phyloP scores from a whole-genome alignment of 2,113 vertebrate species.

The Danionella cerebrum region DNA sequence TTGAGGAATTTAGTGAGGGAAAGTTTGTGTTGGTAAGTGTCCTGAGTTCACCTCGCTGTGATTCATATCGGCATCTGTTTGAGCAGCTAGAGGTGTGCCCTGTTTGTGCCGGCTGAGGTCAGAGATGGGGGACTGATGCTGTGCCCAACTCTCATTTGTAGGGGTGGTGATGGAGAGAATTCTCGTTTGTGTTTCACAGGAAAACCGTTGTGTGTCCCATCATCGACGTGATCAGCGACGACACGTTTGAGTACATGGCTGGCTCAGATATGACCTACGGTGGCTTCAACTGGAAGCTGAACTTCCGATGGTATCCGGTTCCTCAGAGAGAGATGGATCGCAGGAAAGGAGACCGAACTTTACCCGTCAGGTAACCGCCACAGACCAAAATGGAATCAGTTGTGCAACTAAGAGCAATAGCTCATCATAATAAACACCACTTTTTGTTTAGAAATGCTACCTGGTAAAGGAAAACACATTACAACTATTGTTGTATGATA shows the following conservation, averaged over 20 bases:
- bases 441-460: too few relatives aligned
- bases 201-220: constrained; percentile 95
- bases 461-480: too few relatives aligned
- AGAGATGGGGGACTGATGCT: not conserved
- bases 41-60: constrained; percentile 21
- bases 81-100: constrained; percentile 6
- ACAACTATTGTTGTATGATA: too few relatives aligned
- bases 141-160: not conserved
- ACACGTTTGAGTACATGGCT: constrained; percentile 99
- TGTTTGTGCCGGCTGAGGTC: not conserved
- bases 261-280: constrained; percentile 98
- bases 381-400: constrained; percentile 14
- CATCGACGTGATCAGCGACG: constrained; percentile 97
- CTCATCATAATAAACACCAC: too few relatives aligned
- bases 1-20: constrained; percentile 11
- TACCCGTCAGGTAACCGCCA: constrained; percentile 88
- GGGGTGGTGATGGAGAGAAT: not conserved
- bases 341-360: constrained; percentile 92
- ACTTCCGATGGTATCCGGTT: constrained; percentile 98
- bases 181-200: constrained; percentile 55
- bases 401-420: too few relatives aligned
- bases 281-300: constrained; percentile 97
- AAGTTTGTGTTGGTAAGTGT: constrained; percentile 16
- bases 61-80: constrained; percentile 26
- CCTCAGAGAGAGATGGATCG: constrained; percentile 98